phyloP scores from a whole-genome alignment of 2,888 invertebrate genomes.

The Drosophila villosipedis region DNA sequence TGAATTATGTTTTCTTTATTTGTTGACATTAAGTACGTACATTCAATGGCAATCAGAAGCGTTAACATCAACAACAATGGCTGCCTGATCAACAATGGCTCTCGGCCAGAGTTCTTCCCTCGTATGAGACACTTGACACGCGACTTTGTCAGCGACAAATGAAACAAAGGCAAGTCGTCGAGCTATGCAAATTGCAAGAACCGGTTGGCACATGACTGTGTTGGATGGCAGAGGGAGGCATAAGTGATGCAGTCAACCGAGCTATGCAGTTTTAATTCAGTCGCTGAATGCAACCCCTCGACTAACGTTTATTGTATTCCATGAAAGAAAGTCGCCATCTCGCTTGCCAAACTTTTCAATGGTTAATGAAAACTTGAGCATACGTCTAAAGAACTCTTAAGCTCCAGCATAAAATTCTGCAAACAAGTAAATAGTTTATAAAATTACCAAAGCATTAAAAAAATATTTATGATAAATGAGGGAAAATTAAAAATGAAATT shows the following conservation, averaged over 20 bases:
- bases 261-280: constrained; percentile 21
- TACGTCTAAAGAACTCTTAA: not conserved
- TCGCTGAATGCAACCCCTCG: not conserved
- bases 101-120: constrained; percentile 13
- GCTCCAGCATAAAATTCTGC: not conserved
- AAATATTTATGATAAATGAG: not conserved
- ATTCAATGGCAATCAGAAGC: constrained; percentile 61
- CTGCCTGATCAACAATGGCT: constrained; percentile 27
- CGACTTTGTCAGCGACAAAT: constrained; percentile 54
- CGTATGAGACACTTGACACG: constrained; percentile 69
- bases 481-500: not conserved
- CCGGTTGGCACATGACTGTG: not conserved
- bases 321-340: constrained; percentile 9
- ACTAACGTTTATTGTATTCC: constrained; percentile 6
- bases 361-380: constrained; percentile 12
- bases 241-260: constrained; percentile 6
- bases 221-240: not conserved
- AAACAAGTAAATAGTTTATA: not conserved
- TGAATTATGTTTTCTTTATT: constrained; percentile 25
- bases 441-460: not conserved
- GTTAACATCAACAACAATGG: constrained; percentile 29
- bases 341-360: constrained; percentile 5
- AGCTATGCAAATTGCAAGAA: constrained; percentile 5
- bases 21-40: constrained; percentile 48
- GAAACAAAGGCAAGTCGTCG: constrained; percentile 30